These are phyloP conservation scores for Lepus timidus DNA, from an alignment of 2,113 vertebrate genomes.

Conservation along the genomic window DNA sequence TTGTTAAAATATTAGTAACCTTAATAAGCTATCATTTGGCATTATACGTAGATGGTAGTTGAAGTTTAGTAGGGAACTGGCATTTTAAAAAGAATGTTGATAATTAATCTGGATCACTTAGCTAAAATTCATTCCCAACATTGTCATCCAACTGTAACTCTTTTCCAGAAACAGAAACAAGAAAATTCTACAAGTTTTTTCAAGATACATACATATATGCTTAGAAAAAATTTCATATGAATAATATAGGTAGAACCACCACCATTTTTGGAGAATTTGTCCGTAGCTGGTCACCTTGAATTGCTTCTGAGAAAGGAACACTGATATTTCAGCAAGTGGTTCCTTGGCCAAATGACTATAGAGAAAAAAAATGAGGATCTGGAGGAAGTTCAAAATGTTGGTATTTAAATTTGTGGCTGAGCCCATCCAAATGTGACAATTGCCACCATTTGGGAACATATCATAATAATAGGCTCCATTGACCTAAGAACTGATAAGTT, in stretches of 20 bases:
- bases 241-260: background rate
- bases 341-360: slow-evolving; percentile 10
- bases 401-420: background rate
- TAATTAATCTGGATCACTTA: background rate
- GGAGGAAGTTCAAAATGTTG: background rate
- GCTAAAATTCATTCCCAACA: background rate
- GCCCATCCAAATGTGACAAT: background rate
- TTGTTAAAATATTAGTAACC: background rate
- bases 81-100: background rate
- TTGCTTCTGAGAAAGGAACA: background rate
- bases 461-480: background rate
- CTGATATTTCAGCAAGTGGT: background rate
- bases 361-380: background rate
- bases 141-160: background rate
- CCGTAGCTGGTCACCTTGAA: background rate
- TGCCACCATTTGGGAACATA: background rate
- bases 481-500: background rate
- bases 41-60: background rate
- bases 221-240: background rate
- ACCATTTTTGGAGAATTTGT: background rate
- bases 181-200: background rate
- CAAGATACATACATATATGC: background rate
- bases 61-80: background rate
- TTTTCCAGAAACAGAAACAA: background rate
- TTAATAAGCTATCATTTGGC: background rate